Percentiles rank a stretch among this genome's conserved stretches.
phyloP scores from a whole-genome alignment of 1,140 invertebrate species.

The Adelges cooleyi region DNA sequence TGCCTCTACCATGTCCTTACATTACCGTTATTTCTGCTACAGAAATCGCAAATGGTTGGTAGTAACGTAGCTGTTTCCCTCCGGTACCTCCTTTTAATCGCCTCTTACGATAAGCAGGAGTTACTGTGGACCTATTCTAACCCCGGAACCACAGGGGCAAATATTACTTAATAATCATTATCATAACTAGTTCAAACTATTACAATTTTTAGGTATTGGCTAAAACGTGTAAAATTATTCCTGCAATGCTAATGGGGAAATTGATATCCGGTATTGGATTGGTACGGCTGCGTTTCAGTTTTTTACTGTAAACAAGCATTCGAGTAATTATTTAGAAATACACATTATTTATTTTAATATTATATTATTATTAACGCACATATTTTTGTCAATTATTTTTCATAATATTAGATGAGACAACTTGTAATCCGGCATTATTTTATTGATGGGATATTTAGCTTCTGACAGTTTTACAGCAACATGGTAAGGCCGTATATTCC shows the following conservation, averaged over 20 bases:
- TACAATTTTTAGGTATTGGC: conserved; percentile 60
- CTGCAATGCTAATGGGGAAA: conserved; percentile 98
- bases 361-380: no score
- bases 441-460: conserved; percentile 80
- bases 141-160: no score
- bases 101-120: no score
- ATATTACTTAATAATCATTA: no score
- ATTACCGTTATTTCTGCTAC: no score
- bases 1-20: no score
- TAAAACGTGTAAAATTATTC: conserved; percentile 89
- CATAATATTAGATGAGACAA: conserved; percentile 57
- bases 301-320: conserved; percentile 40
- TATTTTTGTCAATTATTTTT: conserved; percentile 28
- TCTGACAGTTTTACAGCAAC: conserved; percentile 98
- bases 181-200: no score
- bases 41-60: no score
- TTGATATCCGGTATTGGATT: conserved; percentile 71
- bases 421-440: conserved; percentile 63
- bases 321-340: neutral
- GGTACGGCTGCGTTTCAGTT: conserved; percentile 88
- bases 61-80: no score
- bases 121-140: no score
- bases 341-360: no score
- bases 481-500: conserved; percentile 90
- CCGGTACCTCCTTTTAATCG: no score